These are phyloP conservation scores for Isaurus tuberculatus DNA, from an alignment of 92 coral and sea anemone genomes.

Conservation along the genomic window DNA sequence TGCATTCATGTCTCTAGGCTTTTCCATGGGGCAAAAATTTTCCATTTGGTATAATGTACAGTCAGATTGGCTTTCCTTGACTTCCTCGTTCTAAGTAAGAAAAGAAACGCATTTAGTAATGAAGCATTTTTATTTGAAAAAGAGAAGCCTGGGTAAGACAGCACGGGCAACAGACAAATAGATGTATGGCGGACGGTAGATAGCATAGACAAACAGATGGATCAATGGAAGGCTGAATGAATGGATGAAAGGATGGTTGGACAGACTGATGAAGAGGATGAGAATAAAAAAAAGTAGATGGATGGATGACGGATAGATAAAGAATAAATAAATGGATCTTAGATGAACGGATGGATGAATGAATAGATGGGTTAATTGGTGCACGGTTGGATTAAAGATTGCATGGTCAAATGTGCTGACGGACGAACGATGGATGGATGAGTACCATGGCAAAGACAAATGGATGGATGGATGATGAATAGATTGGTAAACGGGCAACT, in stretches of 20 bases:
- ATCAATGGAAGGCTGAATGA: too few species aligned
- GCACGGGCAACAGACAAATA: too few species aligned
- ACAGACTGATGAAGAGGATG: too few species aligned
- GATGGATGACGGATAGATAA: background rate
- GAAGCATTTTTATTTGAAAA: background rate
- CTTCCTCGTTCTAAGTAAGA: constrained; percentile 18
- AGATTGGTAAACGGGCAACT: background rate
- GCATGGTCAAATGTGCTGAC: background rate
- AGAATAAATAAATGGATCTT: background rate
- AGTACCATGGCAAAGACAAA: background rate
- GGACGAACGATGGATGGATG: background rate
- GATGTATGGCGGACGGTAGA: too few species aligned
- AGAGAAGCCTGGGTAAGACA: too few species aligned
- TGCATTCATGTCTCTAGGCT: background rate
- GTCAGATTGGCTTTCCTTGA: background rate
- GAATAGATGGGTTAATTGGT: too few species aligned
- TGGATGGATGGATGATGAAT: background rate
- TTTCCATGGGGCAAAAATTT: background rate
- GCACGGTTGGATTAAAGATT: too few species aligned
- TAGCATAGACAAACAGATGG: too few species aligned
- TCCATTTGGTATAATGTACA: background rate
- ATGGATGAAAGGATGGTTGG: too few species aligned
- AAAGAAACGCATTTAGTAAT: background rate
- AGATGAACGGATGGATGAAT: too few species aligned
- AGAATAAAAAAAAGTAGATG: too few species aligned